Conservation (phyloP, 2,888 invertebrate genomes). For the Hipparchia sbordonii region DNA sequence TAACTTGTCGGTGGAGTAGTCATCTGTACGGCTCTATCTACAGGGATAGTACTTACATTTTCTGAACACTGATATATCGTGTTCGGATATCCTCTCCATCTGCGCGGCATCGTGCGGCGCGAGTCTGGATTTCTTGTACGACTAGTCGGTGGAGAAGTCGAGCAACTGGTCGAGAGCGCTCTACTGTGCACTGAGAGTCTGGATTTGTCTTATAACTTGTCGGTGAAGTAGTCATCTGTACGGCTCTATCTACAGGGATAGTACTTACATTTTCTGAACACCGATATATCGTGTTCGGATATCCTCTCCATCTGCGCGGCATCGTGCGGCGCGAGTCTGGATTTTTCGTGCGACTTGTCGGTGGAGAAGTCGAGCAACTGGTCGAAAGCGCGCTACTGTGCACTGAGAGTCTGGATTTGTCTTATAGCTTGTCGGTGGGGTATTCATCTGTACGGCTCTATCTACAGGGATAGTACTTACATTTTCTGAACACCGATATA, state of each 20-base stretch:
- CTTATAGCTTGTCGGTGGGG: too few relatives aligned
- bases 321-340: constrained; percentile 42
- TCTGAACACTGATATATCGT: constrained; percentile 58
- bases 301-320: constrained; percentile 61
- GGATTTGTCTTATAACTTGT: too few relatives aligned
- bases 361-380: constrained; percentile 39
- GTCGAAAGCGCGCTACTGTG: too few relatives aligned
- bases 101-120: constrained; percentile 42
- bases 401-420: too few relatives aligned
- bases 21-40: too few relatives aligned
- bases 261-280: constrained; percentile 57
- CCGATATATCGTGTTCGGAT: constrained; percentile 60
- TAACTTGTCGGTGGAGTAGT: too few relatives aligned
- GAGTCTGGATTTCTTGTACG: constrained; percentile 52
- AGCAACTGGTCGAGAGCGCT: too few relatives aligned
- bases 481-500: constrained; percentile 59
- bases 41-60: constrained; percentile 51
- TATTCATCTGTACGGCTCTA: too few relatives aligned
- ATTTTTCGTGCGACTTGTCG: constrained; percentile 55
- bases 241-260: too few relatives aligned
- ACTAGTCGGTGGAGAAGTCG: constrained; percentile 50
- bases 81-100: constrained; percentile 66
- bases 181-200: too few relatives aligned
- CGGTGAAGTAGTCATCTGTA: too few relatives aligned
- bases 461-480: constrained; percentile 35